Evolutionary conservation across 2,113 vertebrate genomes (phyloP), one percentile per base, ranked within the genome.

Genomic region (human (Homo sapiens)): DNA sequence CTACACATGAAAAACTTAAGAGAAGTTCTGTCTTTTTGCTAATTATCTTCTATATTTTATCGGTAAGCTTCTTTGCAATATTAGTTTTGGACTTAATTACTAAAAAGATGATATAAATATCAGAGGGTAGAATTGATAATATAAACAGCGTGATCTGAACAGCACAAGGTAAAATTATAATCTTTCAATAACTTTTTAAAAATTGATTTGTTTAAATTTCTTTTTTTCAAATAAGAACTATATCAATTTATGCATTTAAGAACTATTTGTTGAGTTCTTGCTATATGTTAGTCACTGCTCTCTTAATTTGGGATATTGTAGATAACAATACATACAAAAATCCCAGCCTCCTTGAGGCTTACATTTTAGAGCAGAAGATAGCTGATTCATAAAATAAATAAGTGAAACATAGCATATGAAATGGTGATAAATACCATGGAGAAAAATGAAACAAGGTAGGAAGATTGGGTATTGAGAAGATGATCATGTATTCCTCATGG

Each of bases 1-100:
- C 40, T 48, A 90, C 22, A 81, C 38, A 40, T 14, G 90, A 72
- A 73, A 10, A 64, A 14, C 75, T 40, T 83, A 94, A 79, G 43
- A 85, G 38, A 91, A 86, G 48, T 96, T 90, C 40, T 35, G 50
- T 91, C 7, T 9, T 95, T 93, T 96, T 92, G 40, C 57, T 96
- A 70, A 90, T 88, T 94, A 96, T 93, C 93, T 8, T 68, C 76
- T 0, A 32, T 40, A 30, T 94, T 97, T 98, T 92, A 20, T 96
- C 84, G 38, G 91, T 96, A 35, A 84, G 0, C 64, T 97, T 96
- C 59, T 96, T 92, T 90, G 61, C 66, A 68, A 7, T 80, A 18
- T 90, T 97, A 96, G 25, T 43, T 92, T 80, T 96, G 38, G 35
- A 25, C 1, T 82, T 90, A 6, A 59, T 96, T 30, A 40, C 22